These are phyloP conservation scores for Pampusana beccarii DNA, from an alignment of 2,113 vertebrate genomes.

Conservation along the genomic window DNA sequence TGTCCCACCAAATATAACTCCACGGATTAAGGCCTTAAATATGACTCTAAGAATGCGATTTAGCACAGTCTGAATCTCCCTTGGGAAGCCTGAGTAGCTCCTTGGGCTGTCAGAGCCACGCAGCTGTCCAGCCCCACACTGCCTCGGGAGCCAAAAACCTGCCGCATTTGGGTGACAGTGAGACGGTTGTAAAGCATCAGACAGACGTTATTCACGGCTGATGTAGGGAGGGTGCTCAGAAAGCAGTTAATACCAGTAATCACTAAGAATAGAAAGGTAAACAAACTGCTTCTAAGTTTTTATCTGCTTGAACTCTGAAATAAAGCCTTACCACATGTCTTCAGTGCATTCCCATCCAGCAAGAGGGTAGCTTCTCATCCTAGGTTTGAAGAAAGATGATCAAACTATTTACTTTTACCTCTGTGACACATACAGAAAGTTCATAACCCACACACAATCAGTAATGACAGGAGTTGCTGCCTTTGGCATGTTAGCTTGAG, in stretches of 20 bases:
- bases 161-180: conserved; percentile 1
- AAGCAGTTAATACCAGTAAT: conserved; percentile 7
- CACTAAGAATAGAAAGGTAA: conserved; percentile 42
- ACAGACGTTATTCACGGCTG: background rate
- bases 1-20: conserved; percentile 55
- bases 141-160: conserved; percentile 37
- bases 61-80: conserved; percentile 5
- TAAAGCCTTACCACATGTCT: background rate
- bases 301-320: background rate
- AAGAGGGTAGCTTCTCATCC: background rate
- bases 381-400: background rate
- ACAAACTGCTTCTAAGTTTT: conserved; percentile 4
- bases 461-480: conserved; percentile 36
- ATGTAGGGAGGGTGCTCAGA: background rate
- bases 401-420: background rate
- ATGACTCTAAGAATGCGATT: conserved; percentile 34
- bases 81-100: conserved; percentile 29
- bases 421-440: background rate
- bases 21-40: conserved; percentile 36
- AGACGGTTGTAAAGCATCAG: conserved; percentile 47
- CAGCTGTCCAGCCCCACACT: conserved; percentile 48
- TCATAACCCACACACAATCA: background rate
- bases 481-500: background rate
- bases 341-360: background rate
- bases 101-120: conserved; percentile 2